Evolutionary conservation across 2,888 invertebrate species (phyloP).

Genomic region (Pristionchus japonicus): DNA sequence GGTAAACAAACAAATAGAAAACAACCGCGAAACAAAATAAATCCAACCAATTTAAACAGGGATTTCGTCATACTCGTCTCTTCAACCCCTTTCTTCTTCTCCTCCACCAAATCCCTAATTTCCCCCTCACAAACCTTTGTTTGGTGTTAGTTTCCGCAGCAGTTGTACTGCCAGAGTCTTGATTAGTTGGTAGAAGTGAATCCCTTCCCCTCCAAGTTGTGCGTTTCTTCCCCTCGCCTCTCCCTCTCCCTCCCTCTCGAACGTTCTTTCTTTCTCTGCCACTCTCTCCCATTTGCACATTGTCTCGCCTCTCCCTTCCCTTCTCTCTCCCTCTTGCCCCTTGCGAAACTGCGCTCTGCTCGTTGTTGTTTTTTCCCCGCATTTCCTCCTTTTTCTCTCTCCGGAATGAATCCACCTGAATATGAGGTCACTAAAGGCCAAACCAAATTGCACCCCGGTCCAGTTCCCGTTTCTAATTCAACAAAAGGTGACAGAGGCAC

Average conservation of each 20-base stretch:
- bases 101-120: background rate
- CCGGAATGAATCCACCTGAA: background rate
- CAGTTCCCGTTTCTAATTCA: too few species aligned
- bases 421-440: too few species aligned
- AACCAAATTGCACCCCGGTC: too few species aligned
- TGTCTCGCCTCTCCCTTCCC: background rate
- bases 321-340: background rate
- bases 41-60: background rate
- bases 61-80: background rate
- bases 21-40: background rate
- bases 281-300: background rate
- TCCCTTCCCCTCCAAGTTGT: background rate
- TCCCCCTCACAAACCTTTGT: background rate
- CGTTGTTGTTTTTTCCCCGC: background rate
- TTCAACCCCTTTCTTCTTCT: background rate
- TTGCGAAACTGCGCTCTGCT: background rate
- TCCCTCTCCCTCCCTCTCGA: background rate
- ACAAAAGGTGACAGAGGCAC: too few species aligned
- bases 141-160: background rate
- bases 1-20: background rate
- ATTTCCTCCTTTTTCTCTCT: background rate
- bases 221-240: background rate
- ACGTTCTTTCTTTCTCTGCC: background rate
- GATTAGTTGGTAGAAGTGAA: background rate
- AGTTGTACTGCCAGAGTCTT: background rate